phyloP scores from a whole-genome alignment of 2,888 invertebrate species.

The Drosophila sordidula region DNA sequence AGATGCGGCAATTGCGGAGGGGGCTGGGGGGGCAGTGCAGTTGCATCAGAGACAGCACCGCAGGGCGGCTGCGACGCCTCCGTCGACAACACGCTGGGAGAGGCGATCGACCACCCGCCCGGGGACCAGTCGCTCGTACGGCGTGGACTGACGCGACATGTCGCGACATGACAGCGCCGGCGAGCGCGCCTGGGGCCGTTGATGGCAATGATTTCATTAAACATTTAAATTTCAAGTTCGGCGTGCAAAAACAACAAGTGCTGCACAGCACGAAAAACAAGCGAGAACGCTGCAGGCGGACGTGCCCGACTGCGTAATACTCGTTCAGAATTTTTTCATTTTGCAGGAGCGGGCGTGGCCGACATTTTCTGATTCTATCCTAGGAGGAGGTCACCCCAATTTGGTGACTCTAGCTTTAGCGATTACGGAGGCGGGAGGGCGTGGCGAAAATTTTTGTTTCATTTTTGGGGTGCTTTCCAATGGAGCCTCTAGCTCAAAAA shows the following conservation, averaged over 20 bases:
- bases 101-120: slow-evolving; percentile 27
- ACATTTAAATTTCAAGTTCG: slow-evolving; percentile 78
- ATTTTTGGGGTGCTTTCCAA: too few relatives aligned
- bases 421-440: too few relatives aligned
- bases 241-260: slow-evolving; percentile 8
- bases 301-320: too few relatives aligned
- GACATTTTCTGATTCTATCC: too few relatives aligned
- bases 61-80: slow-evolving; percentile 20
- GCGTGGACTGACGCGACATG: slow-evolving; percentile 12
- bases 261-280: not conserved
- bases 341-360: too few relatives aligned
- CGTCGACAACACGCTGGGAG: not conserved
- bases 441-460: too few relatives aligned
- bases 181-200: slow-evolving; percentile 21
- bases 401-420: too few relatives aligned
- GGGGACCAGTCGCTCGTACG: slow-evolving; percentile 6
- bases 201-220: slow-evolving; percentile 77
- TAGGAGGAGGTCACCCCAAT: too few relatives aligned
- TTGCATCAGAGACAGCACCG: slow-evolving; percentile 43
- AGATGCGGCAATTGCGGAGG: not conserved
- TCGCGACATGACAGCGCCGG: slow-evolving; percentile 35
- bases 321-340: too few relatives aligned
- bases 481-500: too few relatives aligned
- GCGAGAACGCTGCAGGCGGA: too few relatives aligned
- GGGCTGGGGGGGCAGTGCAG: slow-evolving; percentile 12